Conservation (phyloP, 2,888 invertebrate species). For the Drosophila eohydei region DNA sequence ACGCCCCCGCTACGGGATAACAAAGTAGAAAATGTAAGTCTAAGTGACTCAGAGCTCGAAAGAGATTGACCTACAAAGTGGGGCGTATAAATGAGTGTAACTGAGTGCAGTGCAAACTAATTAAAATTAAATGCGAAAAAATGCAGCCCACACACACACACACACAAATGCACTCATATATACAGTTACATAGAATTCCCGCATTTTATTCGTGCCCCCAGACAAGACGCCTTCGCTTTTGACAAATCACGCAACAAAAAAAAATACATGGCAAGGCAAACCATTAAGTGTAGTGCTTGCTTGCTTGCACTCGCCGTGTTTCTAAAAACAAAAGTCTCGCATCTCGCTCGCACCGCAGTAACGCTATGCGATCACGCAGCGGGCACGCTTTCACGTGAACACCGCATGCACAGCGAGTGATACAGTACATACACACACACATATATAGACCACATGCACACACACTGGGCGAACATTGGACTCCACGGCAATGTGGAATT, state of each 20-base stretch:
- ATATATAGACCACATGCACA: constrained; percentile 18
- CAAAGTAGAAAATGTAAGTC: constrained; percentile 84
- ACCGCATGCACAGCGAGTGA: constrained; percentile 85
- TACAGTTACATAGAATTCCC: constrained; percentile 42
- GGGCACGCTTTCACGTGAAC: constrained; percentile 92
- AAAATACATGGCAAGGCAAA: constrained; percentile 61
- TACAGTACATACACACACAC: constrained; percentile 44
- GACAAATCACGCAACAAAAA: constrained; percentile 66
- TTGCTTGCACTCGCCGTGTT: constrained; percentile 76
- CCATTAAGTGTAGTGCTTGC: constrained; percentile 54
- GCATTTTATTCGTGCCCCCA: constrained; percentile 54
- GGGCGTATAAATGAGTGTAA: constrained; percentile 28
- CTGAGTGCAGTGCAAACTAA: constrained; percentile 62
- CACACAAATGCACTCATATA: not conserved
- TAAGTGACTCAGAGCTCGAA: constrained; percentile 47
- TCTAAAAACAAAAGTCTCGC: constrained; percentile 84
- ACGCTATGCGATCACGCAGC: constrained; percentile 84
- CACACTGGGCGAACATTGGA: constrained; percentile 66
- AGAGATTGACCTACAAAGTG: constrained; percentile 60
- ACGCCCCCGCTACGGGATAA: constrained; percentile 89
- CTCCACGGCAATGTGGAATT: constrained; percentile 58
- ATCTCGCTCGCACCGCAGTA: constrained; percentile 76
- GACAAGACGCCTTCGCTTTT: constrained; percentile 57
- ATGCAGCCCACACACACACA: constrained; percentile 29
- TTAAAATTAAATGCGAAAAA: constrained; percentile 63